Evolutionary conservation across 2,797 vertebrate genomes (phyloP).

Genomic region (Lagodon rhomboides): DNA sequence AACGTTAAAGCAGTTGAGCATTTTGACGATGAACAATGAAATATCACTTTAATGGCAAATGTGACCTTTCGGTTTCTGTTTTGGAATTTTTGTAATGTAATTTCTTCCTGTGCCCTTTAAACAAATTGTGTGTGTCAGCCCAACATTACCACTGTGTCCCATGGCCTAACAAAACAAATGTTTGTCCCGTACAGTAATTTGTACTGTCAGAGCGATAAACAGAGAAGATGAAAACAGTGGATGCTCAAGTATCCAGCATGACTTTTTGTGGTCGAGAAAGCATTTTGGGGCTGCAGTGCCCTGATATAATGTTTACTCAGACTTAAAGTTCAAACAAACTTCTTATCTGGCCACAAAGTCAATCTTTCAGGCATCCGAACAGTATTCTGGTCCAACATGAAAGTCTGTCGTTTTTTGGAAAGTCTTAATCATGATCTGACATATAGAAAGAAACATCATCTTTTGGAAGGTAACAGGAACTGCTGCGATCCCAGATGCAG

Average conservation of each 20-base stretch:
- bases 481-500: constrained; percentile 3
- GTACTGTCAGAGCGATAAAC: constrained; percentile 61
- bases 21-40: constrained; percentile 36
- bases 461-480: constrained; percentile 23
- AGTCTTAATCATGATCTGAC: constrained; percentile 25
- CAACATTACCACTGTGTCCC: constrained; percentile 48
- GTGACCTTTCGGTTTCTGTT: constrained; percentile 59
- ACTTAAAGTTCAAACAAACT: constrained; percentile 36
- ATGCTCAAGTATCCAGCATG: constrained; percentile 20
- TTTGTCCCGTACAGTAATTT: constrained; percentile 62
- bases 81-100: constrained; percentile 38
- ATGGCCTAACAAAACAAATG: constrained; percentile 43
- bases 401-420: constrained; percentile 38
- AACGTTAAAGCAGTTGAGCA: constrained; percentile 12
- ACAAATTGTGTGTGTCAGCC: constrained; percentile 44
- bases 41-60: constrained; percentile 47
- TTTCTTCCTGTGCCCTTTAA: constrained; percentile 53
- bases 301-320: constrained; percentile 52
- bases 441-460: neutral
- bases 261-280: constrained; percentile 37
- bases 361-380: constrained; percentile 20
- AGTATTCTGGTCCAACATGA: constrained; percentile 37
- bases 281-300: constrained; percentile 20
- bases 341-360: constrained; percentile 40
- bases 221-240: constrained; percentile 42